Conservation (phyloP, 2,113 vertebrate species). For the Nestor notabilis region DNA sequence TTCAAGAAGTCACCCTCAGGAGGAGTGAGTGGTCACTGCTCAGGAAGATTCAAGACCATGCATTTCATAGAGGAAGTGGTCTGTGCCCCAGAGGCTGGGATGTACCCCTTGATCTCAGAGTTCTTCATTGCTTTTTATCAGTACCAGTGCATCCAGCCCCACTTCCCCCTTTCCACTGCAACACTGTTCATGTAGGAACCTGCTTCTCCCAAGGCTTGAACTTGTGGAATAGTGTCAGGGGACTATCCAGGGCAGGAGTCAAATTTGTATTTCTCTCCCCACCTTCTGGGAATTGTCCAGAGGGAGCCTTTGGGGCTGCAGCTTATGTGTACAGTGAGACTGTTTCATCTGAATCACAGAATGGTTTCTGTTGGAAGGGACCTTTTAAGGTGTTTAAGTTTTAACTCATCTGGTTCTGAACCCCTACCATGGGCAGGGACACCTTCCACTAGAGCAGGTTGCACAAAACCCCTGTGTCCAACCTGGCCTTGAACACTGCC, state of each 20-base stretch:
- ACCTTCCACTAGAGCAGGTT: not conserved
- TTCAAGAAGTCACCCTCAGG: not conserved
- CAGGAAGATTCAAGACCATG: not conserved
- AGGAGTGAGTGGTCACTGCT: not conserved
- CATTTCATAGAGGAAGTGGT: not conserved
- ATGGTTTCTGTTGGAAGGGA: not conserved
- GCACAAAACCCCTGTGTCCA: not conserved
- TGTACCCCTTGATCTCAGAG: accelerated
- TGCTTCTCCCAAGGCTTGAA: not conserved
- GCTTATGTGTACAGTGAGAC: not conserved
- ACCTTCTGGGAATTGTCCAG: not conserved
- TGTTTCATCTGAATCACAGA: not conserved
- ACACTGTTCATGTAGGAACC: not conserved
- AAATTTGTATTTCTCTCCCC: not conserved
- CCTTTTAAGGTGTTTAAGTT: too few relatives aligned
- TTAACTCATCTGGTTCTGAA: not conserved
- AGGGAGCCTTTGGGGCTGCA: not conserved
- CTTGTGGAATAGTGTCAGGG: not conserved
- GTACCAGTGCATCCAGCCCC: not conserved
- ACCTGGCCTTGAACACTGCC: not conserved
- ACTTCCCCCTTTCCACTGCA: not conserved
- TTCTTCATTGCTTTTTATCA: not conserved
- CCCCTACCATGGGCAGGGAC: not conserved
- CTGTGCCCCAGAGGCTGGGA: too few relatives aligned
- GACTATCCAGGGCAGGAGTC: not conserved